These are phyloP conservation scores for Conops quadrifasciatus DNA, from an alignment of 2,888 invertebrate genomes.

Conservation along the genomic window DNA sequence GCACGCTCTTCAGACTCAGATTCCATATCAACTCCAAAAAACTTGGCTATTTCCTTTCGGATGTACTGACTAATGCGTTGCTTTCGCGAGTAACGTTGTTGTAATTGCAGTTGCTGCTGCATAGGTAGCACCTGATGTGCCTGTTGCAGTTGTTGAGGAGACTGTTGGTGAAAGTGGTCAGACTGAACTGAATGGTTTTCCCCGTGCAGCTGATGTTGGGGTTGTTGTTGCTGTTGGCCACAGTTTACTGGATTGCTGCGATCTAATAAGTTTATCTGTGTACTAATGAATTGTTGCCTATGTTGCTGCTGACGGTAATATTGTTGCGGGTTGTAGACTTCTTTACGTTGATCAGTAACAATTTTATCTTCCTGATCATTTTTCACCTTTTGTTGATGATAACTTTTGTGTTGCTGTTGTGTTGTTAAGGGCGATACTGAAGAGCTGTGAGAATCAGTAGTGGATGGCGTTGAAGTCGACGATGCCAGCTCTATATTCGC, in stretches of 20 bases:
- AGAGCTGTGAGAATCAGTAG: conserved; percentile 51
- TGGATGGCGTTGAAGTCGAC: conserved; percentile 46
- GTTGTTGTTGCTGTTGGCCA: conserved; percentile 38
- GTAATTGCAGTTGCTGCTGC: conserved; percentile 39
- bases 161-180: conserved; percentile 40
- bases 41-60: conserved; percentile 59
- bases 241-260: conserved; percentile 20
- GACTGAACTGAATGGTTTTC: too few relatives aligned
- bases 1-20: conserved; percentile 59
- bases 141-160: conserved; percentile 36
- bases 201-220: conserved; percentile 17
- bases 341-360: conserved; percentile 19
- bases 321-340: conserved; percentile 43
- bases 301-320: conserved; percentile 40
- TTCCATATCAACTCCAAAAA: conserved; percentile 62
- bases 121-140: conserved; percentile 37
- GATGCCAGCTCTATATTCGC: conserved; percentile 32
- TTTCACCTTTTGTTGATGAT: conserved; percentile 36
- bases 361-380: conserved; percentile 25
- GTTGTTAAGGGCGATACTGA: conserved; percentile 44
- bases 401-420: conserved; percentile 37
- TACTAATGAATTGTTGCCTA: conserved; percentile 37
- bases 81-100: conserved; percentile 53
- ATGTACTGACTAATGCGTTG: conserved; percentile 61
- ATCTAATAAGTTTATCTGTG: conserved; percentile 33